These are phyloP conservation scores for Callaeas wilsoni DNA, from an alignment of 2,113 vertebrate species.

Conservation along the genomic window DNA sequence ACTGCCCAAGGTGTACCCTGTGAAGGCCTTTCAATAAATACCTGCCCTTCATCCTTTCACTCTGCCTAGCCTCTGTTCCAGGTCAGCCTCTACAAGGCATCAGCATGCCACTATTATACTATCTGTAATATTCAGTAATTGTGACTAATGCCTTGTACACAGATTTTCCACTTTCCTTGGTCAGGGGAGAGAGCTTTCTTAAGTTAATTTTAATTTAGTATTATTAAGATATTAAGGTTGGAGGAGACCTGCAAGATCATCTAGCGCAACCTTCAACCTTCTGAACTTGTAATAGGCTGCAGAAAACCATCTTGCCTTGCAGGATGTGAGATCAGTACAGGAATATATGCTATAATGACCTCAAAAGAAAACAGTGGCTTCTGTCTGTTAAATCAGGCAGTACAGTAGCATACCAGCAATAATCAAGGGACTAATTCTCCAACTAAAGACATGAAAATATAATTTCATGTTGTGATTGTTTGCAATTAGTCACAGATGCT, in stretches of 20 bases:
- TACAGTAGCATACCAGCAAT: not conserved
- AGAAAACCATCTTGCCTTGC: not conserved
- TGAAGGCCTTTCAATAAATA: no score
- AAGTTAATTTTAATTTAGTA: not conserved
- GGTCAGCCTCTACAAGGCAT: no score
- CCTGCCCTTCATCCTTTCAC: no score
- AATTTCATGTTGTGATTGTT: constrained; percentile 36
- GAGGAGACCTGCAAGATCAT: not conserved
- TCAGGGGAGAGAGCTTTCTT: not conserved
- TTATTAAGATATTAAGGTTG: not conserved
- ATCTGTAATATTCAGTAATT: not conserved
- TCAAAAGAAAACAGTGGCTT: not conserved
- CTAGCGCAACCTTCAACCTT: not conserved
- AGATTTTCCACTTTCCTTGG: not conserved
- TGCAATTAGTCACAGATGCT: constrained; percentile 24
- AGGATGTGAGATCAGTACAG: not conserved
- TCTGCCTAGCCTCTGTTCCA: no score
- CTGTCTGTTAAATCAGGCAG: not conserved
- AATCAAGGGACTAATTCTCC: constrained; percentile 19
- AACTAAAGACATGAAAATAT: constrained; percentile 33
- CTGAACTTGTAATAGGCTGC: not conserved
- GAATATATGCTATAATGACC: not conserved
- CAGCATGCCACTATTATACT: not conserved
- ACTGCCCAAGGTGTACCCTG: no score
- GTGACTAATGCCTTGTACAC: not conserved